Conservation (phyloP, 2,888 invertebrate genomes). For the Machimus atricapillus region DNA sequence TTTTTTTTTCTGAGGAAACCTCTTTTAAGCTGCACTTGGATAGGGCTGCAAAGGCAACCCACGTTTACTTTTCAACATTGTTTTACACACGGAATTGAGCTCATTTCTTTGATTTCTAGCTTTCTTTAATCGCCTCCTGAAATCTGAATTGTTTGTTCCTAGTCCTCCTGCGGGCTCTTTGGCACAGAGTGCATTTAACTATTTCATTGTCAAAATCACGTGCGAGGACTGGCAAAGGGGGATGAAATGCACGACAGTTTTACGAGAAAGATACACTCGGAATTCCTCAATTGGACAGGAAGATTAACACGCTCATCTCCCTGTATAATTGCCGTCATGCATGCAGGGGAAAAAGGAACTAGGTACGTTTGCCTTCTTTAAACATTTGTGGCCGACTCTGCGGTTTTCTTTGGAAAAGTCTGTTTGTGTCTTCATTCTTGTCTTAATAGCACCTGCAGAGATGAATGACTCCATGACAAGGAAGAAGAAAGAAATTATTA, state of each 20-base stretch:
- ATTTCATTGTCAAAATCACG: conserved; percentile 37
- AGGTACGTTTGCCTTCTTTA: background rate
- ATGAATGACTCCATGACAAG: background rate
- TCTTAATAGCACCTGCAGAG: background rate
- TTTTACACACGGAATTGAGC: background rate
- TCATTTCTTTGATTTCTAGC: background rate
- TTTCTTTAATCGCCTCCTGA: background rate
- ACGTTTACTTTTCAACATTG: background rate
- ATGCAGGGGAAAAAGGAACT: background rate
- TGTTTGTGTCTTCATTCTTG: background rate
- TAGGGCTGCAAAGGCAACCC: background rate
- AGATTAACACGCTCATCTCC: background rate
- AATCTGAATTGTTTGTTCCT: conserved; percentile 3
- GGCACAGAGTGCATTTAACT: background rate
- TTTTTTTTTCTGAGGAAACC: background rate
- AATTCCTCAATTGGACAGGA: background rate
- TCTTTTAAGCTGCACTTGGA: background rate
- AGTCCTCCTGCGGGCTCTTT: background rate
- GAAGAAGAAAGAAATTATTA: background rate
- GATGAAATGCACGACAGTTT: background rate
- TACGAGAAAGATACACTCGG: background rate
- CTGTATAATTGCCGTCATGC: background rate
- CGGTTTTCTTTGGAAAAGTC: background rate
- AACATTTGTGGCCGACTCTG: background rate
- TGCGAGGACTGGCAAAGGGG: background rate